A percentile compares a stretch with the other conserved stretches of the same genome.
phyloP scores from a whole-genome alignment of 2,888 invertebrate genomes.

The Tuberolachnus salignus region DNA sequence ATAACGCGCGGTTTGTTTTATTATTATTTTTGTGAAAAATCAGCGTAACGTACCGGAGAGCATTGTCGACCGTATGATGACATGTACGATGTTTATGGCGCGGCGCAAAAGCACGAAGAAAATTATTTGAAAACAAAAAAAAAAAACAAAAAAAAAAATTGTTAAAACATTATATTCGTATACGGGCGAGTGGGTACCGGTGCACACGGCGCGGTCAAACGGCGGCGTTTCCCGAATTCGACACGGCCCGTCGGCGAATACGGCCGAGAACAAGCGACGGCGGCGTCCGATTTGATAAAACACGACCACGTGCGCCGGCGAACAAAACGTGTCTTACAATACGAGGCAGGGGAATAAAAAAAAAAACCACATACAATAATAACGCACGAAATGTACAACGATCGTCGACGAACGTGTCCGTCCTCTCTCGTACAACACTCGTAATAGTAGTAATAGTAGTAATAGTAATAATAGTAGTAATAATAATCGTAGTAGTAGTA shows the following conservation, averaged over 20 bases:
- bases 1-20: not conserved
- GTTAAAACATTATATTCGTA: too few relatives aligned
- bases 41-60: too few relatives aligned
- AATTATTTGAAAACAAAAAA: too few relatives aligned
- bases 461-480: too few relatives aligned
- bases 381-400: too few relatives aligned
- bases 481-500: too few relatives aligned
- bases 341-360: not conserved
- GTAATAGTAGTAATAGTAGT: too few relatives aligned
- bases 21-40: not conserved
- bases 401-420: not conserved
- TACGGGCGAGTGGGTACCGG: too few relatives aligned
- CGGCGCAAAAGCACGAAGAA: too few relatives aligned
- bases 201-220: not conserved
- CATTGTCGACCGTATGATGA: not conserved
- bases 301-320: slow-evolving; percentile 51
- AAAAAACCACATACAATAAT: too few relatives aligned
- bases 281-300: slow-evolving; percentile 5
- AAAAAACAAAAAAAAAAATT: too few relatives aligned
- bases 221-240: slow-evolving; percentile 11
- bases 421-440: not conserved
- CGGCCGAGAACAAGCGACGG: not conserved
- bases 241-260: not conserved
- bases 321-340: slow-evolving; percentile 34
- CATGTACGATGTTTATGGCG: too few relatives aligned